A percentile compares a stretch with the other conserved stretches of the same genome.
Conservation (phyloP, 1,140 invertebrate species). For the Bombus pascuorum region DNA sequence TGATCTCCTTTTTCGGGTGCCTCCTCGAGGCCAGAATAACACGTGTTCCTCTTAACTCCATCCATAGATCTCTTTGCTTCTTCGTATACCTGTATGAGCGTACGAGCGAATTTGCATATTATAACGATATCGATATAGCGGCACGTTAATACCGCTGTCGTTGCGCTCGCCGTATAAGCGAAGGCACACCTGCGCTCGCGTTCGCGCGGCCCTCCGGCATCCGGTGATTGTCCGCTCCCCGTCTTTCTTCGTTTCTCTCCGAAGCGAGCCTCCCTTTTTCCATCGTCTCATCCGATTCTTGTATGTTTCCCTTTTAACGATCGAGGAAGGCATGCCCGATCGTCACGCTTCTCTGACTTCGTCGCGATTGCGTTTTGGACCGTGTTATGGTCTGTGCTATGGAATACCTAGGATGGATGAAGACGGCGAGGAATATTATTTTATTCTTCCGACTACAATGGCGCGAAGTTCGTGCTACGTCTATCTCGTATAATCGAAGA, state of each 20-base stretch:
- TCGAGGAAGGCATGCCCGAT: slow-evolving; percentile 21
- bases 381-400: not conserved
- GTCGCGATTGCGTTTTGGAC: not conserved
- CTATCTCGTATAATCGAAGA: not conserved
- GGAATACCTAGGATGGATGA: not conserved
- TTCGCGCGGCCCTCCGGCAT: slow-evolving; percentile 62
- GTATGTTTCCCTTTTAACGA: not conserved
- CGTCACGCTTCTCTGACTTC: slow-evolving; percentile 5
- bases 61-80: not conserved
- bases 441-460: not conserved
- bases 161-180: slow-evolving; percentile 57
- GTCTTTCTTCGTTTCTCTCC: slow-evolving; percentile 21
- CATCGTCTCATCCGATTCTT: not conserved
- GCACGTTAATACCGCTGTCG: slow-evolving; percentile 68
- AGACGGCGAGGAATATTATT: not conserved
- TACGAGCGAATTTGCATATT: slow-evolving; percentile 64
- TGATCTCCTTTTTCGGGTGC: slow-evolving; percentile 53
- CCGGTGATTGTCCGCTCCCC: slow-evolving; percentile 65
- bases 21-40: slow-evolving; percentile 49
- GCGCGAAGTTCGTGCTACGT: too few species aligned
- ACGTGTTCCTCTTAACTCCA: slow-evolving; percentile 35
- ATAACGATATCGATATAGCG: slow-evolving; percentile 69
- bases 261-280: not conserved
- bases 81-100: not conserved
- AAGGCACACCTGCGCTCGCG: slow-evolving; percentile 64